Conservation (phyloP, 2,113 vertebrate genomes). For the Callipepla squamata region DNA sequence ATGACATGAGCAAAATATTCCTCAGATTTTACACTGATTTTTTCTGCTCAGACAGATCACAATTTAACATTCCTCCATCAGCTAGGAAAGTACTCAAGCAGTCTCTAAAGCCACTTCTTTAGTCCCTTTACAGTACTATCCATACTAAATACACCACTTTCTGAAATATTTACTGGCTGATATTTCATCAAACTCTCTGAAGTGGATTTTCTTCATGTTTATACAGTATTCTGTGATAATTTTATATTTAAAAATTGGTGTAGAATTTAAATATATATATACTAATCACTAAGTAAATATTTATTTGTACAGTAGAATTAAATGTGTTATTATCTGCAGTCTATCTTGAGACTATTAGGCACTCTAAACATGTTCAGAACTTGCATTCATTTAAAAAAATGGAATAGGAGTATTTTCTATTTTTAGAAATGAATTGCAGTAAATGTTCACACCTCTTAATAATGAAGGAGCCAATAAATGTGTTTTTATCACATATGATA, state of each 20-base stretch:
- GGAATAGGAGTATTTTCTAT: background rate
- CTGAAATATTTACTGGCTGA: background rate
- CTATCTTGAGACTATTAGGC: background rate
- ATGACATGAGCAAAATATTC: background rate
- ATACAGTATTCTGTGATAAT: background rate
- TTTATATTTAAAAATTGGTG: background rate
- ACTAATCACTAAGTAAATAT: background rate
- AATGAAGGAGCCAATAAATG: background rate
- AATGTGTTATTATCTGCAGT: rapidly evolving
- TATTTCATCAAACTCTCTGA: background rate
- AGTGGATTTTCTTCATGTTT: background rate
- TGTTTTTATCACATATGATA: background rate
- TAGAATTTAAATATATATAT: background rate
- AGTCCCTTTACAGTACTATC: background rate
- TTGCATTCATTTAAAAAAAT: background rate
- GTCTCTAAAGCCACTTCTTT: background rate
- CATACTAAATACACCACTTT: background rate
- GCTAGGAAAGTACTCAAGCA: rapidly evolving
- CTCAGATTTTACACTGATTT: background rate
- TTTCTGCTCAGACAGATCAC: background rate
- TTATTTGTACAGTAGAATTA: background rate
- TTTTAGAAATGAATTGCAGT: background rate
- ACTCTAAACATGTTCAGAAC: background rate
- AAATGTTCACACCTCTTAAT: background rate
- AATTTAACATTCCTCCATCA: background rate